phyloP scores from a whole-genome alignment of 1,140 invertebrate genomes.

The Holcopasites calliopsidis region DNA sequence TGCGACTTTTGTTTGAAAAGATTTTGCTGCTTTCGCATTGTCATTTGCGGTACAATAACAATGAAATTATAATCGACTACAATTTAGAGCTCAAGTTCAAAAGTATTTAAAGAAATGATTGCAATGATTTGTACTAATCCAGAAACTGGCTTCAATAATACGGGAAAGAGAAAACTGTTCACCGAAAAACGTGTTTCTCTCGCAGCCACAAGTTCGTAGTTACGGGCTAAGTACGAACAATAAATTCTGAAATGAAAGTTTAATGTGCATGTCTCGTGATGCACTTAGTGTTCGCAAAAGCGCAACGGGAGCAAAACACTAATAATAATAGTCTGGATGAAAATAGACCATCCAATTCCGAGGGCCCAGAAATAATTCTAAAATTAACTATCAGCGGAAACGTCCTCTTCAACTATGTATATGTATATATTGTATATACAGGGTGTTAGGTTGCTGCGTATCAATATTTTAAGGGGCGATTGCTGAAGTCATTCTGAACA shows the following conservation, averaged over 20 bases:
- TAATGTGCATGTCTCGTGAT: constrained; percentile 64
- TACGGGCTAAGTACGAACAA: constrained; percentile 62
- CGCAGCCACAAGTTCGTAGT: constrained; percentile 40
- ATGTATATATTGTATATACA: too few species aligned
- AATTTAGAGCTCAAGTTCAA: not conserved
- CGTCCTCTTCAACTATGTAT: constrained; percentile 44
- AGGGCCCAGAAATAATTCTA: constrained; percentile 58
- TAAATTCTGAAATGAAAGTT: constrained; percentile 61
- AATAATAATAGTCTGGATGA: constrained; percentile 57
- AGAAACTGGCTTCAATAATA: not conserved
- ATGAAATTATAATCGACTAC: too few species aligned
- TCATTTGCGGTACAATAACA: too few species aligned
- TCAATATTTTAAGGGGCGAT: too few species aligned
- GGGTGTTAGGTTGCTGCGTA: too few species aligned
- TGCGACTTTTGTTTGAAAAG: too few species aligned
- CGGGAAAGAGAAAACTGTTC: not conserved
- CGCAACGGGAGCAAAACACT: constrained; percentile 62
- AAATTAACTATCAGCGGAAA: constrained; percentile 57
- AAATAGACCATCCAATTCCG: constrained; percentile 53
- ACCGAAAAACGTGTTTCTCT: too few species aligned
- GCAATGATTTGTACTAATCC: not conserved
- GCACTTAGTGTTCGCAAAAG: constrained; percentile 66
- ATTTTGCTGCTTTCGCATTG: too few species aligned
- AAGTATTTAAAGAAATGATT: too few species aligned
- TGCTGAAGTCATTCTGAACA: too few species aligned